Base-by-base conservation (phyloP, 2,113 vertebrate species). In the Erythrocercus mccallii region DNA sequence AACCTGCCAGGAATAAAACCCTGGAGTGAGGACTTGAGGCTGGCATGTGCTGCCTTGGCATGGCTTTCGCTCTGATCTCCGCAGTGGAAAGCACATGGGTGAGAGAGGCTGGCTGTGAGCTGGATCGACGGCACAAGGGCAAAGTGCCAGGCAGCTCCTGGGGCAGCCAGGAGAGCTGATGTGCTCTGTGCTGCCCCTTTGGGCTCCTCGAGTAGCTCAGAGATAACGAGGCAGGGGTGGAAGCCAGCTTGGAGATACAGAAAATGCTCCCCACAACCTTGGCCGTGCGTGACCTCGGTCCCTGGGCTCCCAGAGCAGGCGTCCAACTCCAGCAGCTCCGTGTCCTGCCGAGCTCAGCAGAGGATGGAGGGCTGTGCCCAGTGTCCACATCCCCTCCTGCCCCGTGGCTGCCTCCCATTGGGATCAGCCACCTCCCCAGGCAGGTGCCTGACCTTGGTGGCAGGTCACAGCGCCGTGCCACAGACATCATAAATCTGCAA, bases 401-500 rank as follows among this genome's bases (percentile, higher is more conserved):
- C 4, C 2, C 16, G 5, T 13, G 65, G 33, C 5, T 56, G 7
- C n/a, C 10, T 73, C 66, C 28, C 7, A 0, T 1, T 0, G 20
- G 82, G 48, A n/a, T 51, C 48, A 51, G 87, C 62, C 79, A 76
- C 33, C 78, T 92, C 70, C 7, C 1, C 47, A 3, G 0, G 20
- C 94, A 95, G 92, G 96, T 94, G 37, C 81, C 74, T 71, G 94
- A 69, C 81, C 95, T 88, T 20, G 25, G 37, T 16, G 11, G 38
- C 18, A 15, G 91, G 86, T 71, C 50, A 0, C 58, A 53, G 89
- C 7, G 0, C 66, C 1, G 10, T 58, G 81, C 81, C 8, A 38
- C 93, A 62, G 91, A 38, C 69, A 45, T 4, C 88, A 76, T 95
- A 86, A 95, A 95, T 92, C 95, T 91, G 88, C 70, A 18, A 23